Conservation (phyloP, 1,140 invertebrate genomes). For the Telenomus remus region DNA sequence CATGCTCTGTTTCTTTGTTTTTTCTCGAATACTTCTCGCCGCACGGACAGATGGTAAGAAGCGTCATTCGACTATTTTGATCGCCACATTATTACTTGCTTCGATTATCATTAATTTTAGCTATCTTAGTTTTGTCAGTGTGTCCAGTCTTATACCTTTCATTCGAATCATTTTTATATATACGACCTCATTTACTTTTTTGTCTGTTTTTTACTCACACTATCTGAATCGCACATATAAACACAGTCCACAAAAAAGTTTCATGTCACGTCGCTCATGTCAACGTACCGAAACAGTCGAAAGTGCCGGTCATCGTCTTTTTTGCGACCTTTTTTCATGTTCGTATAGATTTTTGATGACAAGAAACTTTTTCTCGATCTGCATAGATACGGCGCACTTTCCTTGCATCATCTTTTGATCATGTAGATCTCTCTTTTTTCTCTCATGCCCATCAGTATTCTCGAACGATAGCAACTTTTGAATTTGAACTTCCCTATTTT, state of each 20-base stretch:
- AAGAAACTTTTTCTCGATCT: constrained; percentile 46
- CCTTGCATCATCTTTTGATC: constrained; percentile 49
- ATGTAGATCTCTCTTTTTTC: constrained; percentile 32
- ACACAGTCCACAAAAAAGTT: constrained; percentile 41
- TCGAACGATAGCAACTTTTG: constrained; percentile 12
- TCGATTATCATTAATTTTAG: constrained; percentile 71
- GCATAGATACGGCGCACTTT: constrained; percentile 44
- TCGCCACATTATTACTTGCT: constrained; percentile 70
- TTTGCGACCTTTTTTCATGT: constrained; percentile 3
- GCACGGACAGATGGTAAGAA: constrained; percentile 76
- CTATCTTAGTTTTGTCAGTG: constrained; percentile 66
- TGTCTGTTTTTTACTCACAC: constrained; percentile 51
- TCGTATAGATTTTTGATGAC: constrained; percentile 30
- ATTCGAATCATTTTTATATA: constrained; percentile 45
- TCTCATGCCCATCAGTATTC: constrained; percentile 7
- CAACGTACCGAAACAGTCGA: constrained; percentile 3
- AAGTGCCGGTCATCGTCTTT: neutral
- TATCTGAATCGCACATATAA: constrained; percentile 39
- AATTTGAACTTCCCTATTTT: constrained; percentile 15
- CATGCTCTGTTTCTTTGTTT: constrained; percentile 57
- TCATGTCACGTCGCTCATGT: constrained; percentile 38
- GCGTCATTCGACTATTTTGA: constrained; percentile 70
- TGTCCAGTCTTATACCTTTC: constrained; percentile 63
- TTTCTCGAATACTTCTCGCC: constrained; percentile 63
- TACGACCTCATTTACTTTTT: constrained; percentile 47